phyloP scores from a whole-genome alignment of 2,888 invertebrate species.

The Callinectes sapidus region DNA sequence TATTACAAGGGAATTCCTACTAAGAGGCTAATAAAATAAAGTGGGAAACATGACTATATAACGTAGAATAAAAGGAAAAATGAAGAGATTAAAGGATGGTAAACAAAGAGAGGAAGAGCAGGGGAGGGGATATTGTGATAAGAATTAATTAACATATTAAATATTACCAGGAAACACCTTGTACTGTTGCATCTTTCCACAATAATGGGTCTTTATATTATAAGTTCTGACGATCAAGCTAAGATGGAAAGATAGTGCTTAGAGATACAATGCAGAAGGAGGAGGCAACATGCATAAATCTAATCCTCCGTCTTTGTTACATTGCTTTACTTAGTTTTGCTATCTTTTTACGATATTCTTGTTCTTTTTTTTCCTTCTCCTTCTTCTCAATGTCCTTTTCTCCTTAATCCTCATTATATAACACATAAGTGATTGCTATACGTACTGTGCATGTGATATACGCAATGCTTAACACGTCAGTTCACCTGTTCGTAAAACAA shows the following conservation, averaged over 20 bases:
- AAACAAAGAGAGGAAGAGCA: neutral
- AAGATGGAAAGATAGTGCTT: neutral
- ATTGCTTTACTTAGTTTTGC: neutral
- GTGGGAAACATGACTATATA: neutral
- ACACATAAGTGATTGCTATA: too few species aligned
- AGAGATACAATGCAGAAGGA: neutral
- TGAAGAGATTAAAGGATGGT: neutral
- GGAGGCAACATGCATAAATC: neutral
- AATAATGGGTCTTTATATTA: slow-evolving; percentile 11
- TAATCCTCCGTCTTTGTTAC: neutral
- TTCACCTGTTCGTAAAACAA: too few species aligned
- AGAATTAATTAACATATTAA: too few species aligned
- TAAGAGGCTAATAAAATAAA: too few species aligned
- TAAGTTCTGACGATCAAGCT: neutral
- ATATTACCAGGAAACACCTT: neutral
- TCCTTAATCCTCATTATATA: neutral
- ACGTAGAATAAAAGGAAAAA: neutral
- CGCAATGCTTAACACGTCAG: too few species aligned
- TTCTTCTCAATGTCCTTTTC: neutral
- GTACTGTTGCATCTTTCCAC: neutral
- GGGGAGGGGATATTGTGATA: neutral
- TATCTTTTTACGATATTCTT: neutral
- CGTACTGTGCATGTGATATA: too few species aligned
- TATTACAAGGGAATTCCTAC: neutral
- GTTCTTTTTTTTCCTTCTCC: neutral